A percentile compares a stretch with the other conserved stretches of the same genome.
Conservation (phyloP, 2,888 invertebrate species). For the Chaetogeoica ovagalla region DNA sequence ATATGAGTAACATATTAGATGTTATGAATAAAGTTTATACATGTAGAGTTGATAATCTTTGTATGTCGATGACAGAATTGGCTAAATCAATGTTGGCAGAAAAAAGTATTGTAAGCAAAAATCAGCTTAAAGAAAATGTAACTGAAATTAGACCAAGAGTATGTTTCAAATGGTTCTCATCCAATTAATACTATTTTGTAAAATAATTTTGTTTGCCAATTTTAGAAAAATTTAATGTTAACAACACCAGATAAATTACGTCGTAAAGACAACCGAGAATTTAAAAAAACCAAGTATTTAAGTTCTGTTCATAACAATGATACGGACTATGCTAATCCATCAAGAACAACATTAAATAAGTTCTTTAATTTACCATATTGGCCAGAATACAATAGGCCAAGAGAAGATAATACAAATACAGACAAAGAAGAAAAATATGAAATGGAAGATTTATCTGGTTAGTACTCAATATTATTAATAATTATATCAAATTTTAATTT, state of each 20-base stretch:
- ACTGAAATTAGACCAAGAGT: constrained; percentile 1
- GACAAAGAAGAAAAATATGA: background rate
- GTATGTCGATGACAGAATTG: background rate
- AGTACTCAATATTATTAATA: too few relatives aligned
- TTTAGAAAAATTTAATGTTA: constrained; percentile 29
- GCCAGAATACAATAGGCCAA: background rate
- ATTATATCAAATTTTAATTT: too few relatives aligned
- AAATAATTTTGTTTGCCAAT: background rate
- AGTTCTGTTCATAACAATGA: background rate
- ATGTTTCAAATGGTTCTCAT: background rate
- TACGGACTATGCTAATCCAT: background rate
- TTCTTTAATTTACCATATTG: constrained; percentile 1
- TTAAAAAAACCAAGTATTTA: background rate
- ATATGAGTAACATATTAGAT: background rate
- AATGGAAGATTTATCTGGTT: background rate
- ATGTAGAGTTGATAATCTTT: constrained; percentile 8
- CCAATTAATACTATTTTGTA: background rate
- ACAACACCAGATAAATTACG: constrained; percentile 5
- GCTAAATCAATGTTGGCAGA: background rate
- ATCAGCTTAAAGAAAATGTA: background rate
- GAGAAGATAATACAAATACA: background rate
- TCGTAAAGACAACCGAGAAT: background rate
- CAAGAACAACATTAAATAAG: constrained; percentile 10
- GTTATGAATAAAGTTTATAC: constrained; percentile 5
- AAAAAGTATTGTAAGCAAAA: background rate